These are phyloP conservation scores for Halcyon malimbica DNA, from an alignment of 2,113 vertebrate species.

Conservation along the genomic window DNA sequence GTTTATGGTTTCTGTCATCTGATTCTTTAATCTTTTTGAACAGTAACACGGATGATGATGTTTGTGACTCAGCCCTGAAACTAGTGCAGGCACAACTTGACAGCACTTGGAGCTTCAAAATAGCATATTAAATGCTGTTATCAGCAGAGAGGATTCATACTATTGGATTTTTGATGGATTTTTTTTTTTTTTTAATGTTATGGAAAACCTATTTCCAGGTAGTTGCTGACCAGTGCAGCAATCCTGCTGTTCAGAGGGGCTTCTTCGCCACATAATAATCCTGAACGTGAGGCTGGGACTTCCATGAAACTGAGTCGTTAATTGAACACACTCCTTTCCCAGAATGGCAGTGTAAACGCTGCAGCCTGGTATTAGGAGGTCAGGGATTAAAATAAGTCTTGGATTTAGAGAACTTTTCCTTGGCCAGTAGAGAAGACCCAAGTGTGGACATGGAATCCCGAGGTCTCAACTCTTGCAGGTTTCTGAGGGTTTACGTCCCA, in stretches of 20 bases:
- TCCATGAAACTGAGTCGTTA: not conserved
- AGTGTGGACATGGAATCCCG: not conserved
- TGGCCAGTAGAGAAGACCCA: not conserved
- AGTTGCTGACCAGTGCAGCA: not conserved
- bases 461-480: not conserved
- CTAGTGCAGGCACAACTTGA: not conserved
- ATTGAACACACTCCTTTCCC: not conserved
- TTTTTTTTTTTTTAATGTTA: not conserved
- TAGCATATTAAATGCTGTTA: not conserved
- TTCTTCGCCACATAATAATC: not conserved
- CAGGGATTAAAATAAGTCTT: not conserved
- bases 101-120: not conserved
- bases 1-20: not conserved
- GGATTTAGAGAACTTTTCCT: not conserved
- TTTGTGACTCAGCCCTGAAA: not conserved
- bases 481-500: not conserved
- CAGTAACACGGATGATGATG: not conserved
- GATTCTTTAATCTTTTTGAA: not conserved
- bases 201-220: not conserved
- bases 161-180: not conserved
- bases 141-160: not conserved
- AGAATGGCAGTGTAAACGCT: not conserved
- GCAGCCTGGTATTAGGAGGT: not conserved
- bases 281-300: not conserved
- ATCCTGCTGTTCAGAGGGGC: not conserved